phyloP scores from a whole-genome alignment of 2,113 vertebrate species.

The Hypocryptadius cinnamomeus region DNA sequence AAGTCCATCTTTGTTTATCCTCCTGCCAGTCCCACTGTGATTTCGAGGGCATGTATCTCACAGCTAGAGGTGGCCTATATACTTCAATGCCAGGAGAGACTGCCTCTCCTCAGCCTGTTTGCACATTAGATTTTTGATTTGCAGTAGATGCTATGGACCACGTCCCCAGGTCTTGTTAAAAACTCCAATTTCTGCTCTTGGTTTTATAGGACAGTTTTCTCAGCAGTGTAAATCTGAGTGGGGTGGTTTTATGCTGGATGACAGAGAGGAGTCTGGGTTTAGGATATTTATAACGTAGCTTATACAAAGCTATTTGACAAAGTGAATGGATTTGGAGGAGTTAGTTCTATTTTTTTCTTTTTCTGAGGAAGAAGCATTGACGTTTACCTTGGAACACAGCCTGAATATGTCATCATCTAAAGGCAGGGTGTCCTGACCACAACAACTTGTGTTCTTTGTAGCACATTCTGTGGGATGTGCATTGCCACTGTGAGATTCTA shows the following conservation, averaged over 20 bases:
- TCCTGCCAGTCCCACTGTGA: neutral
- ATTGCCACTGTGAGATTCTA: neutral
- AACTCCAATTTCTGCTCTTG: neutral
- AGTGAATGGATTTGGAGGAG: constrained; percentile 19
- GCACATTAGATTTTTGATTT: neutral
- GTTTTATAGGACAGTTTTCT: neutral
- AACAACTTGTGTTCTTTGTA: neutral
- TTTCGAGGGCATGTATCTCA: constrained; percentile 15
- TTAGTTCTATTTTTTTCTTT: neutral
- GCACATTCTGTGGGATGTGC: neutral
- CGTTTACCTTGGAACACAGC: constrained; percentile 13
- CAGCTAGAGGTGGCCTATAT: neutral
- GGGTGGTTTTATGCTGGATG: neutral
- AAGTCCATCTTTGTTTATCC: neutral
- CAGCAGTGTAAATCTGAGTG: neutral
- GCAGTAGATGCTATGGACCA: neutral
- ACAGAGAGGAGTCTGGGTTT: neutral
- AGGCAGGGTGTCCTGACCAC: constrained; percentile 14
- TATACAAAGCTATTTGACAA: constrained; percentile 26
- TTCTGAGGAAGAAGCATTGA: neutral
- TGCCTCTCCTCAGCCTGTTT: neutral
- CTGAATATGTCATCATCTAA: neutral
- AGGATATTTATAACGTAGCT: constrained; percentile 4
- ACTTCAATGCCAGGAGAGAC: neutral
- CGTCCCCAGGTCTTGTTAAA: neutral